Evolutionary conservation across 2,113 vertebrate species (phyloP).

Genomic region (Malurus elegans): DNA sequence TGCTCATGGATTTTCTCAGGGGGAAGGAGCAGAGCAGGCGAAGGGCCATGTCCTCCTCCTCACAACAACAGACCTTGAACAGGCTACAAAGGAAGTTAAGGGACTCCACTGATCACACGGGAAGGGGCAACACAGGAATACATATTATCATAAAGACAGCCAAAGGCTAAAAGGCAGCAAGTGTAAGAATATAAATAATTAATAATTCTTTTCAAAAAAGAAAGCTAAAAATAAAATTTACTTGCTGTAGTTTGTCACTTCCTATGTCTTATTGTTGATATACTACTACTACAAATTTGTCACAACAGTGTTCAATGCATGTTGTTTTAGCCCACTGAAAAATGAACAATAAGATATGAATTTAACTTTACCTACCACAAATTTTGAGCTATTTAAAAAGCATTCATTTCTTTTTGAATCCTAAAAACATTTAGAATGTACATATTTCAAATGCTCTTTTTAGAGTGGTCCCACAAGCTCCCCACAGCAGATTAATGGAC

Average conservation of each 20-base stretch:
- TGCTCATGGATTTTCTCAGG: background rate
- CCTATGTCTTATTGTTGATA: background rate
- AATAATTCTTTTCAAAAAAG: background rate
- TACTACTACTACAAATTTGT: background rate
- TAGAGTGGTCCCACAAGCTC: background rate
- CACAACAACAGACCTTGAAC: background rate
- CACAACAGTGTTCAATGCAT: background rate
- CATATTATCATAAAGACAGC: background rate
- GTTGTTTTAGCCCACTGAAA: background rate
- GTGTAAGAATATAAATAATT: background rate
- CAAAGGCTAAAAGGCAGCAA: background rate
- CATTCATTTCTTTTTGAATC: background rate
- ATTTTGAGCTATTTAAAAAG: background rate
- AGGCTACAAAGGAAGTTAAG: background rate
- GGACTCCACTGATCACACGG: background rate
- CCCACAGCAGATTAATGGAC: background rate
- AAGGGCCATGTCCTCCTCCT: background rate
- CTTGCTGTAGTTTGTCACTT: background rate
- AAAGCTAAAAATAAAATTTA: background rate
- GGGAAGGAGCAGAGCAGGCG: fast-evolving
- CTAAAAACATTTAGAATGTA: background rate
- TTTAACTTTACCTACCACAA: background rate
- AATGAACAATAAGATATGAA: fast-evolving
- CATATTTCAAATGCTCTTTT: background rate
- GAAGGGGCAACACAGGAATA: background rate